Evolutionary conservation across 2,113 vertebrate species (phyloP), one percentile per base, ranked within the genome.

Genomic region (Sardina pilchardus): DNA sequence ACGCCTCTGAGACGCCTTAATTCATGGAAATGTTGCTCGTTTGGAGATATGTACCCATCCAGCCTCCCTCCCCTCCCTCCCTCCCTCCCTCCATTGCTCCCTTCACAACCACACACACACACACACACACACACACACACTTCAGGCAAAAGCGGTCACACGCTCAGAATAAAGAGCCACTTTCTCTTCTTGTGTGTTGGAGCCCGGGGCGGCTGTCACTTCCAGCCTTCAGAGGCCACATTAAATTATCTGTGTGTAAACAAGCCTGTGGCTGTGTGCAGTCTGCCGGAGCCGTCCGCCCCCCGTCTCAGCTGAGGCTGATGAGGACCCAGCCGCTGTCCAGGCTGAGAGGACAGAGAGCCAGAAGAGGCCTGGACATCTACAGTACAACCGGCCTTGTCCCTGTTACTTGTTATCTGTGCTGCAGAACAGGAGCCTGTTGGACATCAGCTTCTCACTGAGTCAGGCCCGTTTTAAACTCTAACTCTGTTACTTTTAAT

Each of bases 11-110:
- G 44, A 4, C 24, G 50, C 50, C 24, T 50, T 53, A 44, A 85
- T 84, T 63, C 71, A 82, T 53, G 82, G 84, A 56, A 47, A 84
- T 45, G 8, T 30, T 34, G 48, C 83, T 85, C 9, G 17, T 63
- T 83, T 83, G 84, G 17, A 80, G 14, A 56, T 30, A 56, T 10
- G 59, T 26, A 34, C 26, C 4, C 63, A 71, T 30, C n/a, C 63
- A 78, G 63, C 63, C 26, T 10, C n/a, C 6, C 59, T 26, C 21
- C 50, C 50, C 16, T 1, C 12, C 17, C 17, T 19, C 53, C 1
- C n/a, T 24, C 26, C 63, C 26, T 10, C n/a, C 6, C 59, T 30
- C 24, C 53, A 17, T 42, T 4, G 39, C 39, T 42, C 53, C 59
- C 3, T 21, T n/a, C 39, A 85, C 82, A 81, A 0, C 26, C 59